Conservation (phyloP, 2,113 vertebrate genomes). For the Meles meles region DNA sequence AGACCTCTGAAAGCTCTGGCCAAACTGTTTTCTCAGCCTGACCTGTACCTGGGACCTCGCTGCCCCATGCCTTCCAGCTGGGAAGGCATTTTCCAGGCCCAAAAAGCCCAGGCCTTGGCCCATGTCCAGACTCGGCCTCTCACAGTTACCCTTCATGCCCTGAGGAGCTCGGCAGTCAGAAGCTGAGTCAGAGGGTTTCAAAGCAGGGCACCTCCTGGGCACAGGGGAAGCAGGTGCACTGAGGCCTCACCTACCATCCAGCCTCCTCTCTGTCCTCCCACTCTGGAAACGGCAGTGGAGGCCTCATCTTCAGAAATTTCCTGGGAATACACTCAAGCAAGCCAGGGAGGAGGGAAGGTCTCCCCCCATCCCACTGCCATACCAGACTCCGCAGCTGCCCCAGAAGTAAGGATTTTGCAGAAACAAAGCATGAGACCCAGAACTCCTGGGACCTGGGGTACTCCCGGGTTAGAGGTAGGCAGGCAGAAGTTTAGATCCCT, state of each 20-base stretch:
- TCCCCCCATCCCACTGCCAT: background rate
- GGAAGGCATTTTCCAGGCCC: background rate
- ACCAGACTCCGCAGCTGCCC: background rate
- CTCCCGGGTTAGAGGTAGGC: background rate
- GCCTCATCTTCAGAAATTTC: background rate
- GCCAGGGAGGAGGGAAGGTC: background rate
- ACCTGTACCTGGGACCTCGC: background rate
- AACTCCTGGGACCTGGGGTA: background rate
- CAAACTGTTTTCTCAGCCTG: background rate
- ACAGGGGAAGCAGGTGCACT: background rate
- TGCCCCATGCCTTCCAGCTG: background rate
- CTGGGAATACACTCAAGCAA: background rate
- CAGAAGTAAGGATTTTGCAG: background rate
- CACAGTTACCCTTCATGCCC: background rate
- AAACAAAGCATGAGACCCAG: background rate
- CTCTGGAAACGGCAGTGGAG: background rate
- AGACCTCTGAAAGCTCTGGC: background rate
- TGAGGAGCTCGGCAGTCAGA: background rate
- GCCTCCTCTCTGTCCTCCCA: background rate
- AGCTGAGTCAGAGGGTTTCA: slow-evolving; percentile 13
- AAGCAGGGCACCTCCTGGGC: background rate
- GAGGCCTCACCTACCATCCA: background rate
- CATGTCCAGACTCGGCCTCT: background rate
- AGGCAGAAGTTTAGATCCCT: background rate
- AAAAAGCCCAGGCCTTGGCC: background rate